Conservation (phyloP, 2,888 invertebrate genomes). For the Capitulum mitella region DNA sequence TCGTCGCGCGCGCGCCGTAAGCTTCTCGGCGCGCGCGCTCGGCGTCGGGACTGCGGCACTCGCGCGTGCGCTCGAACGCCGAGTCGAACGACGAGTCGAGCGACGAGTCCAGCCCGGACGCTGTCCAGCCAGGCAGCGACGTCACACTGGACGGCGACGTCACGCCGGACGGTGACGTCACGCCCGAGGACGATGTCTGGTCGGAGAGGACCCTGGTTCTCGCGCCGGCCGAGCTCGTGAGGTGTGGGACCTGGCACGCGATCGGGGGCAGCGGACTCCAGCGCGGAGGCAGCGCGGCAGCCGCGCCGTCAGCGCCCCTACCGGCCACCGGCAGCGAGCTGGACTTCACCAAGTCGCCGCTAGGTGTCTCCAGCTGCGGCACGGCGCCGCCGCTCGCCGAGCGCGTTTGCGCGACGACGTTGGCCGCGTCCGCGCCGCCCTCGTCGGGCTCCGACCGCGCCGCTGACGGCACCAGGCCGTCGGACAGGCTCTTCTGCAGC, state of each 20-base stretch:
- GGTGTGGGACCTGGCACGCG: not conserved
- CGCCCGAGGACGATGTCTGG: not conserved
- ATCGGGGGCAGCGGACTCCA: slow-evolving; percentile 8
- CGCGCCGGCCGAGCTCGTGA: not conserved
- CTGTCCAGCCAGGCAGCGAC: not conserved
- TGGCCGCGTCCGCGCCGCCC: not conserved
- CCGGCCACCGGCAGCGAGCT: not conserved
- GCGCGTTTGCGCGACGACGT: not conserved
- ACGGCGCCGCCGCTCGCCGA: not conserved
- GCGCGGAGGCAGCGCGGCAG: not conserved
- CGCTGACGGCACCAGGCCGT: not conserved
- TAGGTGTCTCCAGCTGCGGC: not conserved
- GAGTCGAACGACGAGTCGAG: not conserved
- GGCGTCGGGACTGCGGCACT: not conserved
- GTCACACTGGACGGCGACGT: not conserved
- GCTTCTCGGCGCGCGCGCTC: not conserved
- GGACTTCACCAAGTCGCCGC: not conserved
- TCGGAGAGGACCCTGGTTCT: not conserved
- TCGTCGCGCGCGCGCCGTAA: not conserved
- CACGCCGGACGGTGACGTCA: not conserved
- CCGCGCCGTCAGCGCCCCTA: not conserved
- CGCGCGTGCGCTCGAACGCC: not conserved
- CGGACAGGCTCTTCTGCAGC: slow-evolving; percentile 8
- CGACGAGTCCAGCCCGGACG: not conserved
- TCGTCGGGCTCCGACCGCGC: not conserved